Conservation (phyloP, 2,888 invertebrate genomes). For the Apamea anceps region DNA sequence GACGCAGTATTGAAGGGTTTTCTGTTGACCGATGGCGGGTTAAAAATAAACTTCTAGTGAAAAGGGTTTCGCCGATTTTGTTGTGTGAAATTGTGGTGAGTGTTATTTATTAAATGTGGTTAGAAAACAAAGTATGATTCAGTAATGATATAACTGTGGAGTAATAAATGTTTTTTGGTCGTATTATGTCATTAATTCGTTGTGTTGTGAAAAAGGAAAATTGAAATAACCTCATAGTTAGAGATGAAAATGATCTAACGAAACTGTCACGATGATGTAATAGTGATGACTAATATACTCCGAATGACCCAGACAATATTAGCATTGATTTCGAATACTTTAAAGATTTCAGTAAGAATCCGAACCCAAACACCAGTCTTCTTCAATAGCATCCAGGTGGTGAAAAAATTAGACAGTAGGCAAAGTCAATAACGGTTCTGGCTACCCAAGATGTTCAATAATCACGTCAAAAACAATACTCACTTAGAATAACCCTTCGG, state of each 20-base stretch:
- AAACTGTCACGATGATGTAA: background rate
- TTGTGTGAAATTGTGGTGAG: conserved; percentile 43
- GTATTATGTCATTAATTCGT: background rate
- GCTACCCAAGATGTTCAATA: background rate
- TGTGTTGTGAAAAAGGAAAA: background rate
- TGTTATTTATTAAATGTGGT: background rate
- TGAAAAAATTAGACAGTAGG: background rate
- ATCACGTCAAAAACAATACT: conserved; percentile 68
- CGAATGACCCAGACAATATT: background rate
- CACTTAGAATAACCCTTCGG: conserved; percentile 97
- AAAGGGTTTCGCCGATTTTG: conserved; percentile 54
- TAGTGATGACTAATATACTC: background rate
- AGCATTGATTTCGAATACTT: background rate
- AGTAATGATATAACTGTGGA: background rate
- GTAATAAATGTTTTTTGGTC: background rate
- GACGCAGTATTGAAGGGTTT: conserved; percentile 61
- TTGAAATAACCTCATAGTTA: background rate
- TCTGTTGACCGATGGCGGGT: conserved; percentile 67
- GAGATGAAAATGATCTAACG: background rate
- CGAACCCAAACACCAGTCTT: background rate
- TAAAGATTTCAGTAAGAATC: background rate
- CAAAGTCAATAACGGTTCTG: background rate
- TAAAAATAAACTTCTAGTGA: conserved; percentile 58
- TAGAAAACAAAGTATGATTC: conserved; percentile 7
- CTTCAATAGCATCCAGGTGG: background rate